Evolutionary conservation across 2,113 vertebrate species (phyloP).

Genomic region (Lepus americanus): DNA sequence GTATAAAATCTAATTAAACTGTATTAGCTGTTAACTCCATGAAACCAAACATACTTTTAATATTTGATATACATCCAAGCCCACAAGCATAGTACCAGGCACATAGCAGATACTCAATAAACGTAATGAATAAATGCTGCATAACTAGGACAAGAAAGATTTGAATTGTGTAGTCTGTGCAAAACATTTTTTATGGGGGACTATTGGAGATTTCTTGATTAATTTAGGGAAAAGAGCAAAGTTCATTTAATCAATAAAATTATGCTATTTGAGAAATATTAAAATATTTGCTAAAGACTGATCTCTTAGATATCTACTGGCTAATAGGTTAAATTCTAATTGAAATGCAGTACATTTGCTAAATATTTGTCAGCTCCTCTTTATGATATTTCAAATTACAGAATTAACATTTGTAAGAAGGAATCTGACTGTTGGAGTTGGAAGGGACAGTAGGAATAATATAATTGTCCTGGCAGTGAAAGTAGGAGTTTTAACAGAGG

Average conservation of each 20-base stretch:
- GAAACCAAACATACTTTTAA: background rate
- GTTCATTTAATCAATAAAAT: conserved; percentile 4
- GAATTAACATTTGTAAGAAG: background rate
- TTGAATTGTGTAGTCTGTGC: background rate
- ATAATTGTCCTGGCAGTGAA: background rate
- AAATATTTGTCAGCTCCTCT: background rate
- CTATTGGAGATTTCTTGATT: background rate
- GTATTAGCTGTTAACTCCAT: background rate
- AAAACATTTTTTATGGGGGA: background rate
- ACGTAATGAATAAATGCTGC: background rate
- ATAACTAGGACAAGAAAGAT: background rate
- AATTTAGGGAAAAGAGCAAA: background rate
- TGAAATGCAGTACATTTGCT: background rate
- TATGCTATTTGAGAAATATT: background rate
- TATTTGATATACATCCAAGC: background rate
- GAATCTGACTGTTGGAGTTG: background rate
- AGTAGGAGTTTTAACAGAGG: background rate
- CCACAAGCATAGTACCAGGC: background rate
- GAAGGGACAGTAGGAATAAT: background rate
- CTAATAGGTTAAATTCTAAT: background rate
- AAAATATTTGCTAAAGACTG: background rate
- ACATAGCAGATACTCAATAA: background rate
- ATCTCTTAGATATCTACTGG: background rate
- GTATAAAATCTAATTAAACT: background rate
- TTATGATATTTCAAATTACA: background rate